Conservation (phyloP, 1,140 invertebrate species). For the Rhagoletis zephyria region DNA sequence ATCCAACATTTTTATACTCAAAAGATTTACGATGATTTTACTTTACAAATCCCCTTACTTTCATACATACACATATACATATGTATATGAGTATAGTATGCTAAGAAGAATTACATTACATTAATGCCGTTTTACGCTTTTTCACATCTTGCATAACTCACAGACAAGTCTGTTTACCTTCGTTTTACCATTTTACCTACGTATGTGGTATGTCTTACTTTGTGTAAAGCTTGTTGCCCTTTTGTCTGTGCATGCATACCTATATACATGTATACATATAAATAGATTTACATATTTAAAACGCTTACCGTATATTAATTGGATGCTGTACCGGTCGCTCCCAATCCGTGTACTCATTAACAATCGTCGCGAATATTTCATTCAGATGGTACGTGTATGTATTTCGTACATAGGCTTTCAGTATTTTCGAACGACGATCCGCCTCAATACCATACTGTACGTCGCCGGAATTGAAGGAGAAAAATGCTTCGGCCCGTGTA, state of each 20-base stretch:
- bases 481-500: constrained; percentile 88
- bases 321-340: constrained; percentile 93
- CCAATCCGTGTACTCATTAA: constrained; percentile 99
- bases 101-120: no score
- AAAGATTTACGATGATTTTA: no score
- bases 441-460: constrained; percentile 93
- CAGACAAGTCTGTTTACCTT: no score
- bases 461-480: constrained; percentile 91
- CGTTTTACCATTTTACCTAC: background rate
- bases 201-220: no score
- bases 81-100: no score
- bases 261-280: background rate
- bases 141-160: no score
- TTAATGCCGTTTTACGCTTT: no score
- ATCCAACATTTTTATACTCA: no score
- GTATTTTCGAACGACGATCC: constrained; percentile 88
- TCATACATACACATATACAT: no score
- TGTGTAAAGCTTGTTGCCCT: background rate
- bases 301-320: constrained; percentile 83
- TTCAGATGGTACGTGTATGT: constrained; percentile 90
- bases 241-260: background rate
- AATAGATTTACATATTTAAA: constrained; percentile 23
- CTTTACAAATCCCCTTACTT: no score
- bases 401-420: constrained; percentile 93
- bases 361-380: constrained; percentile 88